Base-by-base conservation (phyloP, 37 sponge, comb jelly and placozoan genomes). In the Spongilla lacustris region DNA sequence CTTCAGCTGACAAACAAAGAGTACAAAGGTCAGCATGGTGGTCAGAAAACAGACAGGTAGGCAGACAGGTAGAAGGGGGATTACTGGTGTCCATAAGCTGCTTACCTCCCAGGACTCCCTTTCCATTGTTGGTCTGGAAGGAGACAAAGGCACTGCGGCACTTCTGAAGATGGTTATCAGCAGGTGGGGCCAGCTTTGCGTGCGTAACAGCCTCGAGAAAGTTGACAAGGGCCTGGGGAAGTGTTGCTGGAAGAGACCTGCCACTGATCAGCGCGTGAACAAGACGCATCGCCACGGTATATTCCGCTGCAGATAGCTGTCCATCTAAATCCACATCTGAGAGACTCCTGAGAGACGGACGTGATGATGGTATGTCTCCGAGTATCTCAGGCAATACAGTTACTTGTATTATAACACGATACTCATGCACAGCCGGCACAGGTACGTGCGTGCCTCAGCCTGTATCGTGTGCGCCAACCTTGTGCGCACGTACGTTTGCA, bases 271-370 rank as follows among this genome's bases (percentile, higher is more conserved):
- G 24, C 0, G 22, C 80, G 11, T 87, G 84, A 49, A 82, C 48
- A 11, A 91, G 75, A 67, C 68, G 75, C 83, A 91, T 86, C 23
- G 92, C 92, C 17, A 91, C 81, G 74, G 75, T 36, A 68, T 87
- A 91, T 58, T 91, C 92, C 0, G 74, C 92, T 13, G 80, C 50
- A 41, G 79, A 69, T 19, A 91, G 84, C 14, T 35, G 34, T 0
- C 92, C 92, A 74, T 91, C 92, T 34, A 31, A 24, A 41, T 87
- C 84, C 33, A 87, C 34, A 68, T 91, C 92, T 14, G 92, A 83
- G 28, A 91, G 50, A 21, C 49, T 76, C 91, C 91, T 90, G 49
- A 21, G 2, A 66, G 13, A n/a, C 4, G 58, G 2, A 73, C 3
- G 71, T n/a, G n/a, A n/a, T n/a, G n/a, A n/a, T n/a, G n/a, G n/a